Base-by-base conservation (phyloP, 2,797 vertebrate genomes). In the Muscicapa striata region DNA sequence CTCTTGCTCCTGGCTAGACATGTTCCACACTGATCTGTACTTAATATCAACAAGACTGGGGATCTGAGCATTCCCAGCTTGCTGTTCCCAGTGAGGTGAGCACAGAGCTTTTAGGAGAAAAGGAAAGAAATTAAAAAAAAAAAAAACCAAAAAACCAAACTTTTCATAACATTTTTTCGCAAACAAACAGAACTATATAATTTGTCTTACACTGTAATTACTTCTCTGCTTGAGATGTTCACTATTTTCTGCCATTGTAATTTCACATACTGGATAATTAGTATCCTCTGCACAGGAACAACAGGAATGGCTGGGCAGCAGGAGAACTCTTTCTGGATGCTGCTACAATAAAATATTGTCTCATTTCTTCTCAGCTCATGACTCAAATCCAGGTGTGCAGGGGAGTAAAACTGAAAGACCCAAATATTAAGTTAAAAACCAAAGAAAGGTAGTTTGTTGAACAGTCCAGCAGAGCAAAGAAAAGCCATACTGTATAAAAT, bases 261-360 rank as follows among this genome's bases (percentile, higher is more conserved):
- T 96, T 96, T 93, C 70, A 61, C 63, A 45, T 84, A 52, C 84
- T 86, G 63, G 89, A 76, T 93, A 96, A 95, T 96, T 83, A 92
- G 38, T 36, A 95, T 86, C 84, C 83, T 94, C 74, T 76, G 66
- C 84, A 76, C 72, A 84, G 89, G 75, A 95, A 73, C 82, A 95
- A 75, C 76, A 55, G 76, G 86, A 92, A 81, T 24, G 91, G 40
- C 69, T 91, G 46, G 67, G 79, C 2, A 2, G 55, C 69, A 52
- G 59, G 46, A 81, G 62, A 62, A 57, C 0, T 2, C 30, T 63
- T 88, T 43, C 73, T 78, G 90, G 72, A 81, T 87, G 11, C 4
- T 73, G 90, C 51, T 86, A 26, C 76, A 86, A 73, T 79, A 78
- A 91, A 91, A 48, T 1, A 13, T 46, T 55, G 45, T 75, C 72